Evolutionary conservation across 2,888 invertebrate genomes (phyloP).

Genomic region (Galerucella pusilla): DNA sequence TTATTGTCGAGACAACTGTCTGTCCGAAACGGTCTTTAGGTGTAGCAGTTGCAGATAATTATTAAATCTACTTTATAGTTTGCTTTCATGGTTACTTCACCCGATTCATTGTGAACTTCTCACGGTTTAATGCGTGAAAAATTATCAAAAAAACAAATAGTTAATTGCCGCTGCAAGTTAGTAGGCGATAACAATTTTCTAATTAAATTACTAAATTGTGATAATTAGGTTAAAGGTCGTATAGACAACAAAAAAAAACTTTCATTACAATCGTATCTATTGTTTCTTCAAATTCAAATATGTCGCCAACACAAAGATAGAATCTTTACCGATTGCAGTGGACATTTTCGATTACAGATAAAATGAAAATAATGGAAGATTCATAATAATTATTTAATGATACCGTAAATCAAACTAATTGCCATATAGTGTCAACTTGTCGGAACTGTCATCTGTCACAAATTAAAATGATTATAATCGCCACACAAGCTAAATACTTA

Average conservation of each 20-base stretch:
- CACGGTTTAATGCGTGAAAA: constrained; percentile 13
- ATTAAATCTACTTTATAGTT: neutral
- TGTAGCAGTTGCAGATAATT: too few species aligned
- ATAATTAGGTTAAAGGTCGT: constrained; percentile 9
- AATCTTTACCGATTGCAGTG: neutral
- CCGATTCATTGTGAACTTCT: neutral
- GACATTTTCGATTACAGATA: too few species aligned
- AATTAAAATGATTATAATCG: too few species aligned
- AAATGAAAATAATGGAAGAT: too few species aligned
- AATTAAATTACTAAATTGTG: constrained; percentile 9
- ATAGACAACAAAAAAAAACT: neutral
- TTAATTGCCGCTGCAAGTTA: constrained; percentile 4
- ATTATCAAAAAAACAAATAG: constrained; percentile 11
- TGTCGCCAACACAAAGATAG: neutral
- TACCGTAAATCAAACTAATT: too few species aligned
- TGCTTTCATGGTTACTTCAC: neutral
- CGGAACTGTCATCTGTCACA: too few species aligned
- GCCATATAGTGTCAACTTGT: too few species aligned
- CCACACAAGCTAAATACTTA: too few species aligned
- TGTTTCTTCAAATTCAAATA: neutral
- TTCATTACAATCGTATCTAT: neutral
- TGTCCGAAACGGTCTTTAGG: too few species aligned
- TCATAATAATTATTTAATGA: too few species aligned
- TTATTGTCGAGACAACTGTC: too few species aligned
- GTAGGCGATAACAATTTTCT: constrained; percentile 12